phyloP scores from a whole-genome alignment of 2,888 invertebrate genomes.

The Lacanobia oleracea region DNA sequence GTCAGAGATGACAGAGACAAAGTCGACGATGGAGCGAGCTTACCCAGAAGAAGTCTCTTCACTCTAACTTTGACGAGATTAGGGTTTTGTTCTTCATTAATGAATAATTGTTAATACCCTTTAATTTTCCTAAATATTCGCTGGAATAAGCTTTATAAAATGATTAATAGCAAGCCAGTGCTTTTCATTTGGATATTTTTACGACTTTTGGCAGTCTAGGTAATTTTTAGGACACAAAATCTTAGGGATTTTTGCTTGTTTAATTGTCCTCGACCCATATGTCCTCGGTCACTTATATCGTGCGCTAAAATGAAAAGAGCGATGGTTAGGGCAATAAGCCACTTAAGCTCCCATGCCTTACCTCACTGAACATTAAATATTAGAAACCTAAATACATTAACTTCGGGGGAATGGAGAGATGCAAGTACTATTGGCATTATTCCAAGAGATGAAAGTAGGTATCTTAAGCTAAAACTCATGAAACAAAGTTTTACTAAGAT shows the following conservation, averaged over 20 bases:
- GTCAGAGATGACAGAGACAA: too few species aligned
- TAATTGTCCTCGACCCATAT: background rate
- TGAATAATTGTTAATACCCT: background rate
- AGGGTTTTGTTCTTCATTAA: background rate
- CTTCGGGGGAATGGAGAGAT: background rate
- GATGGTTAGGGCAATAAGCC: background rate
- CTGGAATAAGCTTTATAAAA: background rate
- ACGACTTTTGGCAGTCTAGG: background rate
- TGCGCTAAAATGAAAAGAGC: background rate
- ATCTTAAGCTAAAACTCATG: background rate
- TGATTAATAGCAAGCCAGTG: background rate
- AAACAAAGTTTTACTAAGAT: slow-evolving; percentile 1
- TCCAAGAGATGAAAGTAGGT: background rate
- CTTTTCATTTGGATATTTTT: background rate
- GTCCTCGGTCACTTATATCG: background rate
- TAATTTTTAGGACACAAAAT: background rate
- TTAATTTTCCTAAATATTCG: background rate
- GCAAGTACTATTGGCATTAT: background rate
- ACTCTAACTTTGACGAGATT: too few species aligned
- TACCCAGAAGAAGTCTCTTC: too few species aligned
- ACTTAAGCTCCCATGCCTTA: background rate
- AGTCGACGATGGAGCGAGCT: too few species aligned
- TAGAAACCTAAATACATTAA: background rate
- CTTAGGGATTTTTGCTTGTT: background rate
- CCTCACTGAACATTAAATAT: background rate